Percentiles rank a stretch among this genome's conserved stretches.
Conservation (phyloP, 2,797 vertebrate species). For the Triplophysa bombifrons region DNA sequence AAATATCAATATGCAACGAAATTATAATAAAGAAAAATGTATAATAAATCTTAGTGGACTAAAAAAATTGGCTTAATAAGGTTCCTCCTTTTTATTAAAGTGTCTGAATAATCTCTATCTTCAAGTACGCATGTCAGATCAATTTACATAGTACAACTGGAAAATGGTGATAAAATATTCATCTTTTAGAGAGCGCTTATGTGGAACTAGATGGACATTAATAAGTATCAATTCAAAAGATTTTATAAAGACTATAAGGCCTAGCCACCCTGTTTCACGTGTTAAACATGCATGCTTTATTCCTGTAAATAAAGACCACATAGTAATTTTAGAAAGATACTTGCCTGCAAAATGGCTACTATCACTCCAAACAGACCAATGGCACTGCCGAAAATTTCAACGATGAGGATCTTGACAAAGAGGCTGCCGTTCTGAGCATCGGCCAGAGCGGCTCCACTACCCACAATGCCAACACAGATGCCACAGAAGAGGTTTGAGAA, state of each 20-base stretch:
- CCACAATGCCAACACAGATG: constrained; percentile 97
- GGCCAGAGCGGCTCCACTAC: constrained; percentile 95
- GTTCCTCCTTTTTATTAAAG: neutral
- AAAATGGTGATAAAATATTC: constrained; percentile 5
- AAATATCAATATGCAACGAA: neutral
- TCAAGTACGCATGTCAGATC: constrained; percentile 1
- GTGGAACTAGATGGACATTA: constrained; percentile 1
- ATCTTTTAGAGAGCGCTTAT: too few species aligned
- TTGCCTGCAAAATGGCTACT: constrained; percentile 97
- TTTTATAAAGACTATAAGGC: neutral
- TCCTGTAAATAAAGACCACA: neutral
- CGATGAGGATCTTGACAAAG: constrained; percentile 98
- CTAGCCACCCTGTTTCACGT: neutral
- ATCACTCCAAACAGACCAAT: constrained; percentile 98
- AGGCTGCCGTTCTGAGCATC: constrained; percentile 97
- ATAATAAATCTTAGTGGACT: neutral
- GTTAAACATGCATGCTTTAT: neutral
- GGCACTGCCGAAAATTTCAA: constrained; percentile 98
- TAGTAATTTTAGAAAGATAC: neutral
- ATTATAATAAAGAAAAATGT: neutral
- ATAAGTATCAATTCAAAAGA: constrained; percentile 16
- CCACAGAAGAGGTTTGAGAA: constrained; percentile 99
- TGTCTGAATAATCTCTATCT: constrained; percentile 16
- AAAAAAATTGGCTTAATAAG: neutral
- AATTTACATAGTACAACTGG: constrained; percentile 10